Evolutionary conservation across 1,140 invertebrate genomes (phyloP), one percentile per base, ranked within the genome.

Genomic region (Matsumurasca onukii): DNA sequence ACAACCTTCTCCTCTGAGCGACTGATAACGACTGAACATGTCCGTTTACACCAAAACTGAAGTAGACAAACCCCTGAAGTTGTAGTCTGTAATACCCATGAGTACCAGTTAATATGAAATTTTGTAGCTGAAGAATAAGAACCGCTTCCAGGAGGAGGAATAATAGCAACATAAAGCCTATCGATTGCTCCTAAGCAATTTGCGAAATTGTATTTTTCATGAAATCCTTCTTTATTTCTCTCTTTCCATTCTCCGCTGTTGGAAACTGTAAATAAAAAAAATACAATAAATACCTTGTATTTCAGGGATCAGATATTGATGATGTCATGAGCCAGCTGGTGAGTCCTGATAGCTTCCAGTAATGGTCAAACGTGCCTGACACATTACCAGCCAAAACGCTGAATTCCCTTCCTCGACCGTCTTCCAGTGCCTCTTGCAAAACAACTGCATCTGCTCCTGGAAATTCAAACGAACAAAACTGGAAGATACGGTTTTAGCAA

Each of bases 61-160:
- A 57, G 20, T 66, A 71, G 9, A 75, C 66, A 17, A 80, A 76
- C 71, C 72, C n/a, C n/a, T 74, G 52, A 78, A 80, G 22, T 77
- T 68, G 3, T 69, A 72, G 75, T 78, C 73, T 31, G 69, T 76
- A 17, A 77, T 67, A 25, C 75, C 78, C 59, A 82, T 29, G 30
- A 83, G 74, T 57, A 82, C 76, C 61, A 81, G 78, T 67, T 78
- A 80, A 73, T 77, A 74, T 9, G 69, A 75, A 22, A 77, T 75
- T 75, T 84, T 84, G 72, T 83, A 85, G 73, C 83, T 84, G 70
- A 77, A 82, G 71, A 76, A 83, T 74, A 66, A 5, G 77, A 78
- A 55, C 77, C 77, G 75, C 72, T 71, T 61, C 78, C 71, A 62
- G 71, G 67, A 51, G 78, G 77, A 61, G 67, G 57, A 68, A 76